phyloP scores from a whole-genome alignment of 2,113 vertebrate genomes.

The Podarcis raffonei region DNA sequence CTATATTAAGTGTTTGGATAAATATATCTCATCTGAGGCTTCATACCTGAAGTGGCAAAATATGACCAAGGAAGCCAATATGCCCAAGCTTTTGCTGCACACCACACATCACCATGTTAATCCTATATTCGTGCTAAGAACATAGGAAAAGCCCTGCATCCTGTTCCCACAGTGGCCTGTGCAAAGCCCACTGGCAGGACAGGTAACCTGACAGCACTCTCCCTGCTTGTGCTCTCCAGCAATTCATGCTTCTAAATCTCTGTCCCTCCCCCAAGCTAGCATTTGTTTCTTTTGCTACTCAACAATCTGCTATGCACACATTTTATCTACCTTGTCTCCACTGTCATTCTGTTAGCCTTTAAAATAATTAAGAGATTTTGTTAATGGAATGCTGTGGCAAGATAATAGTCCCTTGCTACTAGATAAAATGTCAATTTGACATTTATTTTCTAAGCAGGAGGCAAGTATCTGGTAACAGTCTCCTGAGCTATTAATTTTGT shows the following conservation, averaged over 20 bases:
- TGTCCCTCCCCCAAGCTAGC: background rate
- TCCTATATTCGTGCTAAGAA: background rate
- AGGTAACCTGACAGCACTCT: too few relatives aligned
- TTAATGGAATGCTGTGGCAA: slow-evolving; percentile 31
- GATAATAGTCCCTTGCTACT: slow-evolving; percentile 34
- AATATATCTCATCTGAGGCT: background rate
- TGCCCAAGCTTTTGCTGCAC: background rate
- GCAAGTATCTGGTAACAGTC: slow-evolving; percentile 17
- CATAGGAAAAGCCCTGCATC: too few relatives aligned
- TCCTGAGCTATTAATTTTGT: slow-evolving; percentile 18
- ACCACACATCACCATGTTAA: background rate
- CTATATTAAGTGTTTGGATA: background rate
- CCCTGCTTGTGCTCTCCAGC: too few relatives aligned
- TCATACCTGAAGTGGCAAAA: background rate
- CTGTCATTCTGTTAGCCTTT: background rate
- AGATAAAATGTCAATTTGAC: slow-evolving; percentile 52
- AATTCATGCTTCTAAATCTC: background rate
- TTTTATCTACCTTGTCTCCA: slow-evolving; percentile 4
- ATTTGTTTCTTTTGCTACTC: background rate
- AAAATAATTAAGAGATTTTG: slow-evolving; percentile 33
- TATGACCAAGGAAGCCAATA: background rate
- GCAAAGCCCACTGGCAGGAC: too few relatives aligned
- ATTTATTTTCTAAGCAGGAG: slow-evolving; percentile 23
- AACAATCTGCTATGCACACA: slow-evolving; percentile 20
- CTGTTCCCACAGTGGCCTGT: too few relatives aligned